A percentile compares a stretch with the other conserved stretches of the same genome.
These are phyloP conservation scores for Xiphorhynchus elegans DNA, from an alignment of 2,113 vertebrate species.

Conservation along the genomic window DNA sequence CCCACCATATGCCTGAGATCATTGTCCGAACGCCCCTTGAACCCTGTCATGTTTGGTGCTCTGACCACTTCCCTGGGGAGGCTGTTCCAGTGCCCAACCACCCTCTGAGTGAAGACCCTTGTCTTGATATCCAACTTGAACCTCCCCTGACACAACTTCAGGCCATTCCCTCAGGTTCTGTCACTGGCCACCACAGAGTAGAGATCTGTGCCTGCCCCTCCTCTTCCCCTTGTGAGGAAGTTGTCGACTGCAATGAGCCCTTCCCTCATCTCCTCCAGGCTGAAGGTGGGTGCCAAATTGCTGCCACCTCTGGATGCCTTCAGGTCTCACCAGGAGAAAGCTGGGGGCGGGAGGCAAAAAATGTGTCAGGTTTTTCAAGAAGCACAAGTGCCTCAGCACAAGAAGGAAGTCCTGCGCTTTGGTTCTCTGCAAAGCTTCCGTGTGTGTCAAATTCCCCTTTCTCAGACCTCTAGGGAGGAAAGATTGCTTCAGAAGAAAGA, in stretches of 20 bases:
- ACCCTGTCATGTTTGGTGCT: background rate
- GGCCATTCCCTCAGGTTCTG: fast-evolving
- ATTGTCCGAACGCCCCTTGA: background rate
- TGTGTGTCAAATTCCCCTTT: fast-evolving
- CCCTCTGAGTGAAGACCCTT: background rate
- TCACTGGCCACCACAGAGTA: background rate
- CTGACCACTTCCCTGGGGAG: background rate
- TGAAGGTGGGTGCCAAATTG: background rate
- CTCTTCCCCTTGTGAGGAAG: background rate
- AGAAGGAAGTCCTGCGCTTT: fast-evolving
- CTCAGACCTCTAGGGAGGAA: background rate
- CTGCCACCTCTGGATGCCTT: no score
- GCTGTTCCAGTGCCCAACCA: background rate
- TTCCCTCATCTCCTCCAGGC: background rate
- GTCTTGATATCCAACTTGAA: no score
- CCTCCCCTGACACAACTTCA: background rate
- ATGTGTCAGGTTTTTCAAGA: fast-evolving
- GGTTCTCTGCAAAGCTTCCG: background rate
- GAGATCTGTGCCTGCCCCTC: background rate
- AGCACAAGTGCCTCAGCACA: fast-evolving
- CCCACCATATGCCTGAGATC: fast-evolving
- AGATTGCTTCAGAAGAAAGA: background rate
- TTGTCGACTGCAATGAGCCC: fast-evolving
- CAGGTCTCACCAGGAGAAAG: background rate
- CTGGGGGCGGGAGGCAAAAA: fast-evolving